These are phyloP conservation scores for Bubo scandiacus DNA, from an alignment of 2,113 vertebrate species.

Conservation along the genomic window DNA sequence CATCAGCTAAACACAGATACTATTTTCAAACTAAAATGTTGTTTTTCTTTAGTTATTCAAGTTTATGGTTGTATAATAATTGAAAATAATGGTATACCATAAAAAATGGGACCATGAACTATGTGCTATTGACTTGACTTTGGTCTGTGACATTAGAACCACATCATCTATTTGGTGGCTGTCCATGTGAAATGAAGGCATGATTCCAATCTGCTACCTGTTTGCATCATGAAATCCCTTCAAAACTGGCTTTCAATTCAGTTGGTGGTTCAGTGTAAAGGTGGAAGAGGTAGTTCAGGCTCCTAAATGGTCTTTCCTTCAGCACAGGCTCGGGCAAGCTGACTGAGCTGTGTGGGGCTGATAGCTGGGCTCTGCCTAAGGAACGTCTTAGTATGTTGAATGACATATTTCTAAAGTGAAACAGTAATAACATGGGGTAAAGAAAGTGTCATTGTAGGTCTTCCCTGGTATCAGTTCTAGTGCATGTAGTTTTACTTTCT, in stretches of 20 bases:
- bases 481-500: background rate
- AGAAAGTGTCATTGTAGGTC: background rate
- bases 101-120: background rate
- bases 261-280: background rate
- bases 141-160: background rate
- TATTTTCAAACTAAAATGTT: background rate
- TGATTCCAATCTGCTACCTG: background rate
- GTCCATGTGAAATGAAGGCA: background rate
- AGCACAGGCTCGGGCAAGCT: fast-evolving
- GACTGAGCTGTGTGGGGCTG: background rate
- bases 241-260: background rate
- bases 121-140: background rate
- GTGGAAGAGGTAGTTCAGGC: background rate
- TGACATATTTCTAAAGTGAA: background rate
- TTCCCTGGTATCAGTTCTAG: background rate
- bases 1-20: background rate
- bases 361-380: background rate
- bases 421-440: background rate
- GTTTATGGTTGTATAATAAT: background rate
- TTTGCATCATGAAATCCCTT: background rate
- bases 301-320: background rate
- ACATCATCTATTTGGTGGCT: background rate
- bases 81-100: background rate
- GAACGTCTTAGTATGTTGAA: background rate
- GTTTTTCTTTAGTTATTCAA: background rate